Conservation (phyloP, 2,888 invertebrate genomes). For the Nycteola revayana region DNA sequence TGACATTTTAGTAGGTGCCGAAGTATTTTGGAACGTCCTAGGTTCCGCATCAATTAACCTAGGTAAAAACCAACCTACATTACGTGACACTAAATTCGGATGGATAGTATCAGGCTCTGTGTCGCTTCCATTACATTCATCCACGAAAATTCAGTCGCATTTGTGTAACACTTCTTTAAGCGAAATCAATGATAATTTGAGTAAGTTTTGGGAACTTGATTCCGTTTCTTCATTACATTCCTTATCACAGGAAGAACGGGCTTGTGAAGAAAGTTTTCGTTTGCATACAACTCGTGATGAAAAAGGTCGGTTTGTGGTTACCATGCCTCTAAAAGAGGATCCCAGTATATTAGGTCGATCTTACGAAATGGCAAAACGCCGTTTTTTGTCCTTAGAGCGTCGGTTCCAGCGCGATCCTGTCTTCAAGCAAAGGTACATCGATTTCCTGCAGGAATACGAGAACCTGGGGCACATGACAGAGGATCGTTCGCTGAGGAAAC, state of each 20-base stretch:
- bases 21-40: too few species aligned
- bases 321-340: constrained; percentile 19
- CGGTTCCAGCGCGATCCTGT: constrained; percentile 1
- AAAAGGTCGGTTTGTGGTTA: constrained; percentile 23
- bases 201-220: constrained; percentile 28
- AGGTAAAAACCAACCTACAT: too few species aligned
- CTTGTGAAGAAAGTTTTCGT: constrained; percentile 20
- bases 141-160: neutral
- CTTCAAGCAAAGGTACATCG: constrained; percentile 7
- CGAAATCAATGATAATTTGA: constrained; percentile 3
- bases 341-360: constrained; percentile 23
- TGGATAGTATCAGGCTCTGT: constrained; percentile 25
- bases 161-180: constrained; percentile 6
- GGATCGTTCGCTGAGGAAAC: neutral
- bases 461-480: constrained; percentile 9
- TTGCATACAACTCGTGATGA: constrained; percentile 11
- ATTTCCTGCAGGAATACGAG: constrained; percentile 6
- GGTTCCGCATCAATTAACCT: too few species aligned
- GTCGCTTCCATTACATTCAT: neutral
- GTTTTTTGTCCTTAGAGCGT: constrained; percentile 21
- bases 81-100: constrained; percentile 23
- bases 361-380: constrained; percentile 16
- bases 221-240: constrained; percentile 12
- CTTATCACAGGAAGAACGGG: constrained; percentile 14
- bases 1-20: constrained; percentile 25